Conservation (phyloP, 2,888 invertebrate species). For the Eumerus sabulonum region DNA sequence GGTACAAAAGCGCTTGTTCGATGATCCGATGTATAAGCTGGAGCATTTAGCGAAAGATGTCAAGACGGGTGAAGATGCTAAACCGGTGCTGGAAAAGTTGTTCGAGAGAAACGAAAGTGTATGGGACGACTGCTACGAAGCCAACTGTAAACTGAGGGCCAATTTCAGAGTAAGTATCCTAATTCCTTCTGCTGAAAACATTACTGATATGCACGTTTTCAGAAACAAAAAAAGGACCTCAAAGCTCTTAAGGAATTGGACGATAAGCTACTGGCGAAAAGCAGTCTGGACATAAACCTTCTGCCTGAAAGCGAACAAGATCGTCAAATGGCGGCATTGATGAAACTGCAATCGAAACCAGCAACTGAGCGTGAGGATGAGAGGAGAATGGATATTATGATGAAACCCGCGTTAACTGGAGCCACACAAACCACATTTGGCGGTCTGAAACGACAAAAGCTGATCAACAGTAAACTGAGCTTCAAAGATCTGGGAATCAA, state of each 20-base stretch:
- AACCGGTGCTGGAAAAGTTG: slow-evolving; percentile 86
- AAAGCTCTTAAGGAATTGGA: slow-evolving; percentile 85
- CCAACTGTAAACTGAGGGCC: slow-evolving; percentile 91
- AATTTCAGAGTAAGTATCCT: slow-evolving; percentile 88
- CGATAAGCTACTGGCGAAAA: slow-evolving; percentile 85
- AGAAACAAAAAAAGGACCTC: slow-evolving; percentile 87
- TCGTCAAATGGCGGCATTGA: slow-evolving; percentile 86
- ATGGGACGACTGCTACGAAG: slow-evolving; percentile 95
- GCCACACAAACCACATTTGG: slow-evolving; percentile 81
- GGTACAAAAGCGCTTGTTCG: slow-evolving; percentile 91
- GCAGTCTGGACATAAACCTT: slow-evolving; percentile 87
- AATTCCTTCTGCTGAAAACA: slow-evolving; percentile 29
- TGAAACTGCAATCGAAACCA: slow-evolving; percentile 84
- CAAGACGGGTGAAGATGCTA: slow-evolving; percentile 84
- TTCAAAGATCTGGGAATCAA: slow-evolving; percentile 76
- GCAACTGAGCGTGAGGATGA: slow-evolving; percentile 81
- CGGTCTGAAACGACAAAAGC: slow-evolving; percentile 81
- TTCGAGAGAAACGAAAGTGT: slow-evolving; percentile 88
- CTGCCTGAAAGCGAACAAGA: slow-evolving; percentile 91
- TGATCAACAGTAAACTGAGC: slow-evolving; percentile 76
- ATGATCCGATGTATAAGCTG: slow-evolving; percentile 98
- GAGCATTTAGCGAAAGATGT: slow-evolving; percentile 94
- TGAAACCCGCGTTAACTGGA: slow-evolving; percentile 81
- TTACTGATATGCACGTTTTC: slow-evolving; percentile 20
- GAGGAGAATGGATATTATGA: slow-evolving; percentile 80